Conservation (phyloP, 2,888 invertebrate genomes). For the Lagria hirta region DNA sequence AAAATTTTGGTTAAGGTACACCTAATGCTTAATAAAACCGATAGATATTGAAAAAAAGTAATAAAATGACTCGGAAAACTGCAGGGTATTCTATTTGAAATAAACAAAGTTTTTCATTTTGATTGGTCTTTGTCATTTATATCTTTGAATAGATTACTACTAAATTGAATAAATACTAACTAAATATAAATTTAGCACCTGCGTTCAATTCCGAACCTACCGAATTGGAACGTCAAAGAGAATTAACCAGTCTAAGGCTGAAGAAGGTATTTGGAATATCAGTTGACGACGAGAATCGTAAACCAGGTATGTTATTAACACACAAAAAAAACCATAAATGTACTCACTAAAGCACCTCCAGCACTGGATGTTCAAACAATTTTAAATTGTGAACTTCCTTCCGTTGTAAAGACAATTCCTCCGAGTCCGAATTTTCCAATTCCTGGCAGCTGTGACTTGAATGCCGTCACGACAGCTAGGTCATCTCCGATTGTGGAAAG, state of each 20-base stretch:
- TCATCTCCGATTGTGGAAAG: constrained; percentile 9
- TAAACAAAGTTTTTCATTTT: too few relatives aligned
- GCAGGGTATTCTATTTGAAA: too few relatives aligned
- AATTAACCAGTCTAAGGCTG: constrained; percentile 82
- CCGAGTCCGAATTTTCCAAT: constrained; percentile 47
- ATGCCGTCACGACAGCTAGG: constrained; percentile 4
- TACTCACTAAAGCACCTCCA: constrained; percentile 24
- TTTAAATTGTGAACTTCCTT: constrained; percentile 46
- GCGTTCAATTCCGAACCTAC: constrained; percentile 85
- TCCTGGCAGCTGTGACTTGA: constrained; percentile 41
- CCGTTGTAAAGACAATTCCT: constrained; percentile 40
- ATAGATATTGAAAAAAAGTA: too few relatives aligned
- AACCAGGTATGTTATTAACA: constrained; percentile 54
- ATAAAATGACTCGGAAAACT: too few relatives aligned
- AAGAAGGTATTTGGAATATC: constrained; percentile 78
- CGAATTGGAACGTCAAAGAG: constrained; percentile 80
- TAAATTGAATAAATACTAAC: too few relatives aligned
- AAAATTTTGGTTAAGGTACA: too few relatives aligned
- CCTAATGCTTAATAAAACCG: too few relatives aligned
- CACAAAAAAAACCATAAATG: too few relatives aligned
- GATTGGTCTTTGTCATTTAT: too few relatives aligned
- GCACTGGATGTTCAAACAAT: constrained; percentile 49
- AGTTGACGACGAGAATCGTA: constrained; percentile 66
- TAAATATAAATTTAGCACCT: too few relatives aligned
- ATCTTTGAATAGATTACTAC: too few relatives aligned